phyloP scores from a whole-genome alignment of 2,888 invertebrate genomes.

The Drosophila pseudotakahashii region DNA sequence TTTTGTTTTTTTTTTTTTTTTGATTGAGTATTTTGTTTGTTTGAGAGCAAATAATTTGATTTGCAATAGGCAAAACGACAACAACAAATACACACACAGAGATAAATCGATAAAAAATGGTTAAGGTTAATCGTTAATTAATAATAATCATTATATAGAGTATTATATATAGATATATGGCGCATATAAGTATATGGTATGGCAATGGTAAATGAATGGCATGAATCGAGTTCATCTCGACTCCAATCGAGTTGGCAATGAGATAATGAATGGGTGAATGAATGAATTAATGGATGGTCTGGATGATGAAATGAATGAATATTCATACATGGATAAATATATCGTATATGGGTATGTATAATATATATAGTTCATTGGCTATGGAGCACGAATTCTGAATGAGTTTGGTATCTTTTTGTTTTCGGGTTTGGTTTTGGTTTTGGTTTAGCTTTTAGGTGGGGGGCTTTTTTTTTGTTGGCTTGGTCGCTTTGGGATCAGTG shows the following conservation, averaged over 20 bases:
- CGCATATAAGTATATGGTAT: constrained; percentile 25
- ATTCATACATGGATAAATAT: constrained; percentile 32
- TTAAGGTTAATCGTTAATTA: constrained; percentile 74
- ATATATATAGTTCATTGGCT: constrained; percentile 36
- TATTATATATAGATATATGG: constrained; percentile 46
- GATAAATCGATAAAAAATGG: constrained; percentile 69
- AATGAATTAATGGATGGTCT: constrained; percentile 26
- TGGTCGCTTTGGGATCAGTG: constrained; percentile 3
- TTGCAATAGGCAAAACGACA: constrained; percentile 72
- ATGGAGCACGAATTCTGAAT: constrained; percentile 43
- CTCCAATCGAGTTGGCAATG: no score
- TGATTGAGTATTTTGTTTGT: constrained; percentile 37
- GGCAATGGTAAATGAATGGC: constrained; percentile 12
- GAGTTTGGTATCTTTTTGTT: constrained; percentile 35
- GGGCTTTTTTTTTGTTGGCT: neutral
- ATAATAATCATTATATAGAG: constrained; percentile 66
- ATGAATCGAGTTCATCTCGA: neutral
- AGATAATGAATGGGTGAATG: constrained; percentile 12
- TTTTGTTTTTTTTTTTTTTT: constrained; percentile 43
- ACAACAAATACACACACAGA: constrained; percentile 76
- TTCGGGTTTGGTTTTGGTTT: constrained; percentile 17
- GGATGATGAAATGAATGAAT: constrained; percentile 31
- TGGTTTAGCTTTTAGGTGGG: constrained; percentile 1
- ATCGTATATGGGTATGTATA: constrained; percentile 26
- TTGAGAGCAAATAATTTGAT: constrained; percentile 60